A percentile compares a stretch with the other conserved stretches of the same genome.
Evolutionary conservation across 2,888 invertebrate genomes (phyloP).

Genomic region (Apamea anceps): DNA sequence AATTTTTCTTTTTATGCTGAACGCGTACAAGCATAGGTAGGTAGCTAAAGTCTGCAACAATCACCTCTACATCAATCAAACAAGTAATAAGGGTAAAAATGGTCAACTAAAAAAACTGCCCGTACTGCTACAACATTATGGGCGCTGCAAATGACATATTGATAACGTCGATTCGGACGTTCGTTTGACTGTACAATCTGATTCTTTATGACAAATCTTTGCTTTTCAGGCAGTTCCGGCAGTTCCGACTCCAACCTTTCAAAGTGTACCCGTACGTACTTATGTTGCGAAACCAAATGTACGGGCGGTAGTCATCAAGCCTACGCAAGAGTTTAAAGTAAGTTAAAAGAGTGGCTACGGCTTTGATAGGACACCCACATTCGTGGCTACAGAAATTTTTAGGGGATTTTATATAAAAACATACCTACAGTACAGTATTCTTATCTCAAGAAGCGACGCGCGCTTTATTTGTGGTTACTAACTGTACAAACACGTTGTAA

Average conservation of each 20-base stretch:
- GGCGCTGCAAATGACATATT: too few species aligned
- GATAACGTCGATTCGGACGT: neutral
- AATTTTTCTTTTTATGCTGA: too few species aligned
- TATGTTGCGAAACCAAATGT: neutral
- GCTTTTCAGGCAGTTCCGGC: conserved; percentile 10
- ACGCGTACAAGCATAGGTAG: too few species aligned
- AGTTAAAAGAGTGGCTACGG: neutral
- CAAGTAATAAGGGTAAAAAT: too few species aligned
- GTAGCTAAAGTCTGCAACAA: too few species aligned
- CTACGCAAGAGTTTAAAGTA: conserved; percentile 23
- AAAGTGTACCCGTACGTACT: neutral
- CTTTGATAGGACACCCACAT: neutral
- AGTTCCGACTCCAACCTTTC: neutral
- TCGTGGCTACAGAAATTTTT: neutral
- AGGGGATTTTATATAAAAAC: neutral
- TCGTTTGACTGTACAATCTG: neutral
- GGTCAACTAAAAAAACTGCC: too few species aligned
- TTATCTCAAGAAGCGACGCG: neutral
- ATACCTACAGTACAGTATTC: neutral
- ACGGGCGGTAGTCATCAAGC: conserved; percentile 2
- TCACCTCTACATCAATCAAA: too few species aligned
- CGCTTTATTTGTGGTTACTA: neutral
- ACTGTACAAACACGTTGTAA: neutral
- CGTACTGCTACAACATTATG: too few species aligned
- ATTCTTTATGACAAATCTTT: neutral